Percentiles rank a stretch among this genome's conserved stretches.
Conservation (phyloP, 2,797 vertebrate species). For the Macrochelys suwanniensis region DNA sequence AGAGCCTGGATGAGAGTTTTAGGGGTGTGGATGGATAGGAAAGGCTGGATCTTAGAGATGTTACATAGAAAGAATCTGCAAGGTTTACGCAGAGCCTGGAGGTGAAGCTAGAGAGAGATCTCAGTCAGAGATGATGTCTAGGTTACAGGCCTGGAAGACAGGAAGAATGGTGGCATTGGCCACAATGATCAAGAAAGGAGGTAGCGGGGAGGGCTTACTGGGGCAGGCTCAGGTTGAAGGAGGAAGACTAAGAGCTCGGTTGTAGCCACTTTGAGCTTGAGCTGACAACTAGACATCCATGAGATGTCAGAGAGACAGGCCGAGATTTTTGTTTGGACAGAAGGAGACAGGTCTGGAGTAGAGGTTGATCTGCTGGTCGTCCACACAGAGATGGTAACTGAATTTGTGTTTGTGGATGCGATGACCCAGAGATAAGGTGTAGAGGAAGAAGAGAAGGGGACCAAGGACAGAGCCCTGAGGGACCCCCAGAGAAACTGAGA, state of each 20-base stretch:
- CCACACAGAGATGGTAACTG: neutral
- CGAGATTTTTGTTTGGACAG: rapidly evolving
- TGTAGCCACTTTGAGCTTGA: neutral
- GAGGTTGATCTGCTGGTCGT: neutral
- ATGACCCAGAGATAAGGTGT: neutral
- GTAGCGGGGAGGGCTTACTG: neutral
- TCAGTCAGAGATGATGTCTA: neutral
- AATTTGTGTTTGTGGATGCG: neutral
- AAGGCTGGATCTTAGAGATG: neutral
- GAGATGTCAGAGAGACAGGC: neutral
- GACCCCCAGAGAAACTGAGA: neutral
- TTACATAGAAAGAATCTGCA: neutral
- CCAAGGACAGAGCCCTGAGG: neutral
- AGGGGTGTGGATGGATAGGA: neutral
- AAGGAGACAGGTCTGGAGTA: neutral
- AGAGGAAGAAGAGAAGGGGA: neutral
- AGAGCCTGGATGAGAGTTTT: neutral
- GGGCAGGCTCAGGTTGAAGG: too few species aligned
- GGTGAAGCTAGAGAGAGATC: neutral
- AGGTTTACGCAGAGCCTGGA: neutral
- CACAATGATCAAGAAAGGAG: neutral
- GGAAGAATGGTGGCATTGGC: neutral
- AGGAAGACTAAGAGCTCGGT: neutral
- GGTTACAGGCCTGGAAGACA: neutral
- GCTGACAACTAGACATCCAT: neutral